Base-by-base conservation (phyloP, 1,140 invertebrate genomes). In the Papilio aristodemus region DNA sequence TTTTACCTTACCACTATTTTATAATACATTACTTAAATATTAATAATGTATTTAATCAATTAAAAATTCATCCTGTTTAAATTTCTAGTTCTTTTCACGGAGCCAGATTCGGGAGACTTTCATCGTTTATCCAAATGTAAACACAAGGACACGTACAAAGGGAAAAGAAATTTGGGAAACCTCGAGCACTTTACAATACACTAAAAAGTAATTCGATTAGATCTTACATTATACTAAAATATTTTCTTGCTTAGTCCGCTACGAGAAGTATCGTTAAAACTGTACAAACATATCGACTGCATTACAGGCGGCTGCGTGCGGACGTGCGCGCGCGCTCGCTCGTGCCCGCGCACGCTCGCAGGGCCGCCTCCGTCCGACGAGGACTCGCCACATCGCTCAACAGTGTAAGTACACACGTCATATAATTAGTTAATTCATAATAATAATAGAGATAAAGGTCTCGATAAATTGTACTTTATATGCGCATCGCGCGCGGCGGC, bases 11-110 rank as follows among this genome's bases (percentile, higher is more conserved):
- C 71, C 79, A 67, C 87, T 91, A 91, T 86, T 91, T 72, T 91
- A 91, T 91, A 91, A 91, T 91, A 91, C 89, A 91, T 86, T 85
- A 89, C 89, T 89, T 89, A 89, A 81, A 79, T 80, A 79, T 83
- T 83, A 85, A 84, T 83, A 88, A 86, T 82, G 86, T 88, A 84
- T 83, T 87, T 87, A 72, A 87, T 81, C 86, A 54, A 86, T 86
- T 90, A 87, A 85, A 89, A 89, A 88, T 86, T 87, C 77, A 83
- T 89, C 86, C 84, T 82, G 87, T 88, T 90, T 84, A 85, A 54
- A 82, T 79, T 81, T 83, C 84, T 89, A 89, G 88, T 87, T 87
- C 81, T 85, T 80, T 81, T 80, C 81, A 87, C 81, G 81, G 84
- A 85, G 85, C 84, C 84, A 80, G 79, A 83, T 83, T 83, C 80